Percentiles rank a stretch among this genome's conserved stretches.
Conservation (phyloP, 2,113 vertebrate genomes). For the Mellivora capensis region DNA sequence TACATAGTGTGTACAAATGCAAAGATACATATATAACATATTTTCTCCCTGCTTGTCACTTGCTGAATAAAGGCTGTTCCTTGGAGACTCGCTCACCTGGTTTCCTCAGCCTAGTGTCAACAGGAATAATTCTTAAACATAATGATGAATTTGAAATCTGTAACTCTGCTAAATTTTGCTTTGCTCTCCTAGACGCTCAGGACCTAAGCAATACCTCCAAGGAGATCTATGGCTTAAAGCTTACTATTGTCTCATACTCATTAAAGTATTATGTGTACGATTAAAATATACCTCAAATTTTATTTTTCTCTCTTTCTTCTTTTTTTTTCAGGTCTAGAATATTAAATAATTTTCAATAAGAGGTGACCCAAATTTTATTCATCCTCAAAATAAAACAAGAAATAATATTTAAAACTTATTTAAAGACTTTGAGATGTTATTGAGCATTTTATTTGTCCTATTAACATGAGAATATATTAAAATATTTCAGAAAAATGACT, state of each 20-base stretch:
- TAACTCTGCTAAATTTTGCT: neutral
- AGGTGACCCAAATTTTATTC: neutral
- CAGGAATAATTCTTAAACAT: slow-evolving; percentile 28
- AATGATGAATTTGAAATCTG: slow-evolving; percentile 3
- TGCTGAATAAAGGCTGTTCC: neutral
- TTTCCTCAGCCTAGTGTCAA: slow-evolving; percentile 31
- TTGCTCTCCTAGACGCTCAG: neutral
- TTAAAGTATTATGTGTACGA: neutral
- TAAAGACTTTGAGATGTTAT: neutral
- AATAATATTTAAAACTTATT: neutral
- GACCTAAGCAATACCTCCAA: neutral
- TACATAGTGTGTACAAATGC: slow-evolving; percentile 15
- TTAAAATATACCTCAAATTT: neutral
- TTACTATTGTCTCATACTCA: neutral
- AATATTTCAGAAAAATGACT: neutral
- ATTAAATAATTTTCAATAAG: neutral
- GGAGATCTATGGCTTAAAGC: neutral
- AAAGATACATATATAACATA: slow-evolving; percentile 63
- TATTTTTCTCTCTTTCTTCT: neutral
- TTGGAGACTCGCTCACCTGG: slow-evolving; percentile 33
- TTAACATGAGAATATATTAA: neutral
- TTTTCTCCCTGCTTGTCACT: slow-evolving; percentile 43
- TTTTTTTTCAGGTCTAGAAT: neutral
- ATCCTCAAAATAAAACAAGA: neutral
- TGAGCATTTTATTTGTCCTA: neutral